Evolutionary conservation across 2,113 vertebrate species (phyloP).

Genomic region (Carassius carassius): DNA sequence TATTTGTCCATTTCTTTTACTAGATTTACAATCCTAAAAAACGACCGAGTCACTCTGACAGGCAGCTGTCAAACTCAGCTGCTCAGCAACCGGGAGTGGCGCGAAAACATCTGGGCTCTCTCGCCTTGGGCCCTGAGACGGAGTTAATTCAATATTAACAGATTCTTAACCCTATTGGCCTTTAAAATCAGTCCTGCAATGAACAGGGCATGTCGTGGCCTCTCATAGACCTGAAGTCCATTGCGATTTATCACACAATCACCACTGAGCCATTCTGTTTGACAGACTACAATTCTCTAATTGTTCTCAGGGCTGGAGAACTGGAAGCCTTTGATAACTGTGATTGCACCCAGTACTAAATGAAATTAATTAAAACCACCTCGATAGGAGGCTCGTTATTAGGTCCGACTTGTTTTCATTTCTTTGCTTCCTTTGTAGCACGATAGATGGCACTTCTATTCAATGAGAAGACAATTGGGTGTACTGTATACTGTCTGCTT

Average conservation of each 20-base stretch:
- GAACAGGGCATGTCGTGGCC: not conserved
- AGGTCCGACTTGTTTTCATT: conserved; percentile 30
- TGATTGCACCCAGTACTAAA: conserved; percentile 27
- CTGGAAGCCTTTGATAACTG: conserved; percentile 35
- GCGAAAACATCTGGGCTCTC: too few relatives aligned
- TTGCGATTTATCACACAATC: conserved; percentile 17
- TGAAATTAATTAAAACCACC: conserved; percentile 34
- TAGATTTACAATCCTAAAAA: too few relatives aligned
- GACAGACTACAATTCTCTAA: conserved; percentile 27
- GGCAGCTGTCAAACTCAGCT: too few relatives aligned
- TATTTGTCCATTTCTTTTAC: too few relatives aligned
- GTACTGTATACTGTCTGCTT: not conserved
- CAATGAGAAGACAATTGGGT: not conserved
- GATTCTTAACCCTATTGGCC: not conserved
- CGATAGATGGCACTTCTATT: not conserved
- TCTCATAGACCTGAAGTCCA: not conserved
- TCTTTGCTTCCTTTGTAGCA: conserved; percentile 11
- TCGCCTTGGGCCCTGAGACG: too few relatives aligned
- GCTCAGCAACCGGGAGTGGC: too few relatives aligned
- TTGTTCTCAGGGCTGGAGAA: conserved; percentile 30
- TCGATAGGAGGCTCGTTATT: conserved; percentile 15
- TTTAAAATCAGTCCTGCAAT: conserved; percentile 2
- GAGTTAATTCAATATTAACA: not conserved
- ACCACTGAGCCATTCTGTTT: not conserved
- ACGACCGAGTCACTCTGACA: too few relatives aligned